phyloP scores from a whole-genome alignment of 1,140 invertebrate species.

The Hydropsyche tenuis region DNA sequence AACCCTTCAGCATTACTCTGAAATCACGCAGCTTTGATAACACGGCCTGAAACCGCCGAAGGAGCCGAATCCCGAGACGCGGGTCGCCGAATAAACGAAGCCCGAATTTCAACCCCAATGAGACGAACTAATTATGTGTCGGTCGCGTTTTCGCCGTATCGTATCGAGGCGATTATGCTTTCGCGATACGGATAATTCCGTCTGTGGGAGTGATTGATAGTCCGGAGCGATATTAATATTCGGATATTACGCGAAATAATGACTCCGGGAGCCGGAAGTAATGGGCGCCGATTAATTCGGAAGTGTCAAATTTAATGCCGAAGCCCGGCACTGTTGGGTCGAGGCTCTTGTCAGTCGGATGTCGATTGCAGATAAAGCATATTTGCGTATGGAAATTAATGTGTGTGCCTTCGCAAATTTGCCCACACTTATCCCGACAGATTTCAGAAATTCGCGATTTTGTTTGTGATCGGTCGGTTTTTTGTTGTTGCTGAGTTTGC shows the following conservation, averaged over 20 bases:
- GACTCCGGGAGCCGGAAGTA: not conserved
- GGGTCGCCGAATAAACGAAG: not conserved
- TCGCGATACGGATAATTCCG: not conserved
- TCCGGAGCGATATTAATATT: slow-evolving; percentile 9
- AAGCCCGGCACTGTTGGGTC: not conserved
- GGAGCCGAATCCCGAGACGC: not conserved
- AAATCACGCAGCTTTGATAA: slow-evolving; percentile 20
- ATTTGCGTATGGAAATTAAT: slow-evolving; percentile 26
- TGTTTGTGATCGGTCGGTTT: not conserved
- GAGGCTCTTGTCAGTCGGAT: not conserved
- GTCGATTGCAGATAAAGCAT: slow-evolving; percentile 17
- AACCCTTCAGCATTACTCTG: slow-evolving; percentile 1
- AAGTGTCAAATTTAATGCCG: slow-evolving; percentile 12
- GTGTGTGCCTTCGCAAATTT: slow-evolving; percentile 17
- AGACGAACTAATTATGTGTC: not conserved
- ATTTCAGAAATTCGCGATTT: slow-evolving; percentile 21
- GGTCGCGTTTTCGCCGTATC: too few relatives aligned
- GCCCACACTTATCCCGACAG: not conserved
- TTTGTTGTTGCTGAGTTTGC: not conserved
- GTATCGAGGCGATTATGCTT: too few relatives aligned
- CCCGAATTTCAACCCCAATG: not conserved
- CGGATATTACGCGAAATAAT: slow-evolving; percentile 9
- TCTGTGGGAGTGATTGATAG: slow-evolving; percentile 2
- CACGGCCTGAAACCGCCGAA: not conserved
- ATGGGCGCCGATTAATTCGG: not conserved